Base-by-base conservation (phyloP, 2,113 vertebrate genomes). In the Catharus bicknelli region DNA sequence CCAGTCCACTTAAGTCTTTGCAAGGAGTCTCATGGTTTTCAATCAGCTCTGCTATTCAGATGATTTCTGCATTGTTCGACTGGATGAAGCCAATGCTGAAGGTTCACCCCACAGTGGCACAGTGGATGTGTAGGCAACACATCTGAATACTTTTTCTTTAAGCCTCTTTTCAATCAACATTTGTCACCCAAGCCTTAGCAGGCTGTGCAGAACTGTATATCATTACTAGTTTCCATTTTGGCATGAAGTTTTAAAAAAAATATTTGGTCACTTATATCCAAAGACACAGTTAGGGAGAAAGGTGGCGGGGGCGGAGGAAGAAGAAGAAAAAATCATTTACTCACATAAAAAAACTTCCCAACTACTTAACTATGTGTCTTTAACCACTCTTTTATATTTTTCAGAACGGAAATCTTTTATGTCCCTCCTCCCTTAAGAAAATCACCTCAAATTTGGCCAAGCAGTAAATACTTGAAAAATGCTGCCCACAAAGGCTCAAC, bases 21-120 rank as follows among this genome's bases (percentile, higher is more conserved):
- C 29, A 90, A 55, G 50, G 75, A 20, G 43, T 29, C 54, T 68
- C 30, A 45, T 5, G 22, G 22, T 74, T 94, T 90, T 62, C 34
- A 64, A 20, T 10, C 21, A 83, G 23, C 27, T 73, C 38, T 73
- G 74, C 38, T 53, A 9, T 42, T 86, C 38, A 76, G 5, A 18
- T 64, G 62, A 58, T 19, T 66, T 38, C 12, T 43, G 34, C n/a
- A 13, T 21, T 62, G 5, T 45, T 38, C 0, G 0, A 3, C 17
- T 5, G 0, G 38, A 29, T 40, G 34, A 78, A 94, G 40, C 12
- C 43, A 83, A 16, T 0, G 1, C 16, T 75, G 40, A 79, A 68
- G 17, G 38, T 50, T 64, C 55, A 74, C 2, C 8, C 11, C 40
- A 42, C 36, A 69, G 13, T 63, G 20, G 23, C 29, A 38, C 1